Percentiles rank a stretch among this genome's conserved stretches.
phyloP scores from a whole-genome alignment of 2,113 vertebrate species.

The Sorex araneus region DNA sequence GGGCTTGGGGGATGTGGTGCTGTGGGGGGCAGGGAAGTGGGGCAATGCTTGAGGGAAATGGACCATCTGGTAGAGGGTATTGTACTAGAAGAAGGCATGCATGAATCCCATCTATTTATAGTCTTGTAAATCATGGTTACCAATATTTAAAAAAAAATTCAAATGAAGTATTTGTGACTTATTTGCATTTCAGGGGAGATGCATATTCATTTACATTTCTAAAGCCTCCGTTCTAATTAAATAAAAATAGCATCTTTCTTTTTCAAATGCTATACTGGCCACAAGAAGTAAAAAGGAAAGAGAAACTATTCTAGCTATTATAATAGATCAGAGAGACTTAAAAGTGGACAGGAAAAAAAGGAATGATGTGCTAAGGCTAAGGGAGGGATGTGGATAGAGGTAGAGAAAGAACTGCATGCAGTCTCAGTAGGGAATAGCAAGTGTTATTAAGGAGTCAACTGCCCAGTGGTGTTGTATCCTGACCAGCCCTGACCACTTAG shows the following conservation, averaged over 20 bases:
- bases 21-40: too few species aligned
- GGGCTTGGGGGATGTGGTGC: too few species aligned
- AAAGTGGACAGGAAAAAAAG: neutral
- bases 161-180: neutral
- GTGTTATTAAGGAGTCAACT: neutral
- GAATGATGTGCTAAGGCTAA: accelerated
- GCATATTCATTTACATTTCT: neutral
- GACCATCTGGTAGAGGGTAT: too few species aligned
- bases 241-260: neutral
- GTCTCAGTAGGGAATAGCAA: neutral
- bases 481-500: neutral
- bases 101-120: too few species aligned
- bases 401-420: neutral
- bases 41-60: too few species aligned
- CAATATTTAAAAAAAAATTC: too few species aligned
- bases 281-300: neutral
- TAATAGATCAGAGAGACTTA: neutral
- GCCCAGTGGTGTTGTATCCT: accelerated
- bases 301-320: neutral
- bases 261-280: neutral
- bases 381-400: accelerated
- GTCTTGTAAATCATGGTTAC: too few species aligned
- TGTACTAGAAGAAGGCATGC: neutral
- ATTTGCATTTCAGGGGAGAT: neutral
- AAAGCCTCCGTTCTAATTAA: slow-evolving; percentile 16